These are phyloP conservation scores for Rhyzopertha dominica DNA, from an alignment of 1,140 invertebrate genomes.

Conservation along the genomic window DNA sequence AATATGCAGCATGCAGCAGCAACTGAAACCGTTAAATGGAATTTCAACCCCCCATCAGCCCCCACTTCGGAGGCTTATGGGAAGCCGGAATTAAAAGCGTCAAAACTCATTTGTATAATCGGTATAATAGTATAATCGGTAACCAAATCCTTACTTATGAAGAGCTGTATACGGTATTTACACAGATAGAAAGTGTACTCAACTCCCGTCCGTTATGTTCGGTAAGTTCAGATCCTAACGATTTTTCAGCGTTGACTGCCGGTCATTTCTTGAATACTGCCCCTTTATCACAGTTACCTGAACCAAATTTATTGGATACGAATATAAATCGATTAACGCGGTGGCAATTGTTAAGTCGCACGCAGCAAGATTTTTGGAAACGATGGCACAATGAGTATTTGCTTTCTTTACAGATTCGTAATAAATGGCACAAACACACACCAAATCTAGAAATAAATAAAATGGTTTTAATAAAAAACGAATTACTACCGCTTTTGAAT, in stretches of 20 bases:
- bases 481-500: neutral
- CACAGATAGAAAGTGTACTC: slow-evolving; percentile 25
- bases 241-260: neutral
- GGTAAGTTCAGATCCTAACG: slow-evolving; percentile 4
- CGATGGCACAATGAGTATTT: slow-evolving; percentile 2
- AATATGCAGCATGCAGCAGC: neutral
- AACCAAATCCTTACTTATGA: slow-evolving; percentile 19
- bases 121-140: slow-evolving; percentile 1
- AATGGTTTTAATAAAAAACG: slow-evolving; percentile 1
- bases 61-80: slow-evolving; percentile 36
- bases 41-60: slow-evolving; percentile 23
- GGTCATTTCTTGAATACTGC: slow-evolving; percentile 1
- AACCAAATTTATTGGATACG: neutral
- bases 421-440: neutral
- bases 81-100: slow-evolving; percentile 37
- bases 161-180: slow-evolving; percentile 20
- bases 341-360: neutral
- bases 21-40: slow-evolving; percentile 1
- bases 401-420: neutral
- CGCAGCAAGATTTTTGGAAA: neutral
- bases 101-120: slow-evolving; percentile 30
- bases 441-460: neutral
- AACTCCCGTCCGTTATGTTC: neutral
- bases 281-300: neutral
- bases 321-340: neutral